phyloP scores from a whole-genome alignment of 2,797 vertebrate genomes.

The Corythornis leucogaster region DNA sequence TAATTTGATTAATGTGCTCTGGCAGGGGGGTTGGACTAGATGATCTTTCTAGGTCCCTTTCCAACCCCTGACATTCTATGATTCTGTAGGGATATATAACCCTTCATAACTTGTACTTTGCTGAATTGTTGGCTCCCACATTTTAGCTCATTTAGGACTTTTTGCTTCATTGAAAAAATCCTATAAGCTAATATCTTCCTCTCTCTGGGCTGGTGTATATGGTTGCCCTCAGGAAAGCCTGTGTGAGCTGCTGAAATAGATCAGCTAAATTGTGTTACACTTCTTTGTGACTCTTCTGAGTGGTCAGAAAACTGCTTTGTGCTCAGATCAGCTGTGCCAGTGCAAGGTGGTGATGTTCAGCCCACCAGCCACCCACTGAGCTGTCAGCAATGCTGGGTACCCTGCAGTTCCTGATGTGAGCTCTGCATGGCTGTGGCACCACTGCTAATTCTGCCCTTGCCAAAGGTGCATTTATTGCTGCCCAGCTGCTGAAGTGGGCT shows the following conservation, averaged over 20 bases:
- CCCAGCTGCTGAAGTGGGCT: not conserved
- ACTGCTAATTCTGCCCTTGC: not conserved
- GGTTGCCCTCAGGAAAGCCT: not conserved
- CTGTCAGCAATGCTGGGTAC: fast-evolving
- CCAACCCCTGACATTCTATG: too few relatives aligned
- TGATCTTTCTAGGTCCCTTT: too few relatives aligned
- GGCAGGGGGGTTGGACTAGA: too few relatives aligned
- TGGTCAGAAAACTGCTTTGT: not conserved
- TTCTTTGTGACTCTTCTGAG: not conserved
- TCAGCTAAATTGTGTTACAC: not conserved
- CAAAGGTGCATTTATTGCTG: not conserved
- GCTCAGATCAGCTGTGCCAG: not conserved
- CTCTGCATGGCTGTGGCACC: fast-evolving
- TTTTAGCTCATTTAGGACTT: not conserved
- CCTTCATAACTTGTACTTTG: not conserved
- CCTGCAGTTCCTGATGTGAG: fast-evolving
- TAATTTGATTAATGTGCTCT: not conserved
- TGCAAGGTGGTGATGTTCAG: fast-evolving
- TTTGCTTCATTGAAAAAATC: not conserved
- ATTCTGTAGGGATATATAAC: not conserved
- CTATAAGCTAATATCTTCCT: not conserved
- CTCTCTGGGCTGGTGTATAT: not conserved
- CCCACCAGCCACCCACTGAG: fast-evolving
- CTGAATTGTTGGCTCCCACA: not conserved
- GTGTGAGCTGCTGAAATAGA: not conserved